Evolutionary conservation across 2,888 invertebrate genomes (phyloP), one percentile per base, ranked within the genome.

Genomic region (Lepidochrysops patricia): DNA sequence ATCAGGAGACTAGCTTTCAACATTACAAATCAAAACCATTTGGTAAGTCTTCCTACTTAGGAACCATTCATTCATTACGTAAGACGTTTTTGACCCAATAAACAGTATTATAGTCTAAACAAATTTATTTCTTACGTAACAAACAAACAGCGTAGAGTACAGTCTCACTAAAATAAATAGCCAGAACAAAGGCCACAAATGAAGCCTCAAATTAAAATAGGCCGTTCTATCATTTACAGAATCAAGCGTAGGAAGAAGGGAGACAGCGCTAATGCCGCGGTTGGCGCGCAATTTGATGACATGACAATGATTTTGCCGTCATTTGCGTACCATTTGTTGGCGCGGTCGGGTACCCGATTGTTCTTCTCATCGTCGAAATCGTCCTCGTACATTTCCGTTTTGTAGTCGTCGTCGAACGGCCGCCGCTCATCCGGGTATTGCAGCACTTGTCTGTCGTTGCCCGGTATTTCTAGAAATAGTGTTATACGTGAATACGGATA

Each of bases 291-390:
- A 57, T 76, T 81, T 4, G 76, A 67, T 58, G 72, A 75, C 7
- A 74, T 70, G 35, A 77, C 73, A 43, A 77, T 67, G 26, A 78
- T 68, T 73, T 87, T 87, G 9, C 84, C 85, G 57, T 86, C 87
- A 61, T 82, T 89, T 1, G 88, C 80, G 69, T 88, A 87, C 89
- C 89, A 90, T 75, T 90, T 89, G 71, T 89, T 89, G 2, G 89
- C 89, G 15, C 85, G 78, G 64, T 89, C 89, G 2, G 86, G 87
- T 1, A 90, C 87, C 60, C 89, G 73, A 68, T 90, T 89, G 66
- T 77, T 86, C 65, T 86, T 86, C 63, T 83, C 76, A 60, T n/a
- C 19, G 19, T 77, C 68, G 13, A 70, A 77, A 19, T 58, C 58
- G 6, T 83, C 80, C 4, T 87, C 85, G 48, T 87, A 88, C 0